phyloP scores from a whole-genome alignment of 2,888 invertebrate species.

The Caenorhabditis sinica region DNA sequence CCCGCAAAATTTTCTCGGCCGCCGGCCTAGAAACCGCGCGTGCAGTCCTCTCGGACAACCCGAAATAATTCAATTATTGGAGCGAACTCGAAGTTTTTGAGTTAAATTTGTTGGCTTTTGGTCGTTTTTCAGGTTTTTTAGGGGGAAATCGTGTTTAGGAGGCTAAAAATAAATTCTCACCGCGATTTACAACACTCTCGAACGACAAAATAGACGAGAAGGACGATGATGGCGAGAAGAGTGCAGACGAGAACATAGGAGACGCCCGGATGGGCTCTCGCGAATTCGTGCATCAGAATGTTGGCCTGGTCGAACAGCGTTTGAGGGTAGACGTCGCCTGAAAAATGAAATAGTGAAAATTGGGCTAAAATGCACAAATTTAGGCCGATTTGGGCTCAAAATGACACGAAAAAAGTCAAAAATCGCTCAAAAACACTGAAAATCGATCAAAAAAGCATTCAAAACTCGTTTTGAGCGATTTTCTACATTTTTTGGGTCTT shows the following conservation, averaged over 20 bases:
- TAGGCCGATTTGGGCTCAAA: too few relatives aligned
- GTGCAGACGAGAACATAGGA: background rate
- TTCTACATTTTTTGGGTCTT: too few relatives aligned
- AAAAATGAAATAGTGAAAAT: conserved; percentile 5
- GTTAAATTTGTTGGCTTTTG: background rate
- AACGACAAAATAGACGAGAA: background rate
- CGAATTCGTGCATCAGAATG: background rate
- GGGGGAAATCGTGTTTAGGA: background rate
- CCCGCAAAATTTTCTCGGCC: background rate
- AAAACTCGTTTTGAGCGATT: too few relatives aligned
- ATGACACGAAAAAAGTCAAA: background rate
- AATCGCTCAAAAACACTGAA: too few relatives aligned
- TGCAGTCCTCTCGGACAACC: conserved; percentile 23
- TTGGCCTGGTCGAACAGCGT: background rate
- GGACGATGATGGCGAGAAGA: background rate
- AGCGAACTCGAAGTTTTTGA: background rate
- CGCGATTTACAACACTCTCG: background rate
- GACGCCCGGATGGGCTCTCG: background rate
- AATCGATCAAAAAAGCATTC: too few relatives aligned
- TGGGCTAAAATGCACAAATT: background rate
- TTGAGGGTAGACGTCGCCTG: conserved; percentile 6
- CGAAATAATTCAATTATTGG: background rate
- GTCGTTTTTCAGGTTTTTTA: background rate
- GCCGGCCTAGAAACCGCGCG: background rate
- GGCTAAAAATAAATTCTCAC: background rate